These are phyloP conservation scores for Apis dorsata DNA, from an alignment of 1,140 invertebrate species.

Conservation along the genomic window DNA sequence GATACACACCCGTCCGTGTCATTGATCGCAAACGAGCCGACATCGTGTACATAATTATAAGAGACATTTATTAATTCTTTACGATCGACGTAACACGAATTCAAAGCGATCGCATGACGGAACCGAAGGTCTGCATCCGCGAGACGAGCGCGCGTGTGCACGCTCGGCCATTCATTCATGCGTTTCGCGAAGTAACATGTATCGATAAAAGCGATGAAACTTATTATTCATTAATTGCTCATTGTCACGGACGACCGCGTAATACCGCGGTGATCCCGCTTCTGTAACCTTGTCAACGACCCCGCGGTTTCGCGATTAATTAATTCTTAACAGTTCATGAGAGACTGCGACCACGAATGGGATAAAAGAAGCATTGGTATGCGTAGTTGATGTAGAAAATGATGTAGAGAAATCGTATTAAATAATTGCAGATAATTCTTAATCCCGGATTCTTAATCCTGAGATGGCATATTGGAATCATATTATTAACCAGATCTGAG, in stretches of 20 bases:
- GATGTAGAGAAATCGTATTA: no score
- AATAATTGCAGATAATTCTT: no score
- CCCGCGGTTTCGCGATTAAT: conserved; percentile 27
- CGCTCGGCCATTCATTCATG: conserved; percentile 29
- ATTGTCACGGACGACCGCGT: conserved; percentile 39
- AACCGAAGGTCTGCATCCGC: neutral
- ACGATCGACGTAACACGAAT: conserved; percentile 22
- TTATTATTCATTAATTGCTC: conserved; percentile 50
- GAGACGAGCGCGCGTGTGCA: neutral
- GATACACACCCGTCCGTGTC: conserved; percentile 3
- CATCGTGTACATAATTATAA: conserved; percentile 23
- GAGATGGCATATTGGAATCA: no score
- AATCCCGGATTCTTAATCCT: no score
- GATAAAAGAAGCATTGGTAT: neutral
- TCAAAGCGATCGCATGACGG: neutral
- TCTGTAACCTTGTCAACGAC: conserved; percentile 15
- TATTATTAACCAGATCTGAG: no score
- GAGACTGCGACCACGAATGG: neutral
- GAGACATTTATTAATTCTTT: conserved; percentile 47
- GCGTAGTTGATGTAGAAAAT: no score
- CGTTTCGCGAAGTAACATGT: conserved; percentile 35
- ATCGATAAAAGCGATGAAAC: conserved; percentile 37
- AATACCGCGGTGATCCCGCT: neutral
- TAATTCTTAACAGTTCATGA: conserved; percentile 29
- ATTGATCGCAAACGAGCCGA: conserved; percentile 15